Evolutionary conservation across 1,140 invertebrate genomes (phyloP), one percentile per base, ranked within the genome.

Genomic region (Acromyrmex heyeri): DNA sequence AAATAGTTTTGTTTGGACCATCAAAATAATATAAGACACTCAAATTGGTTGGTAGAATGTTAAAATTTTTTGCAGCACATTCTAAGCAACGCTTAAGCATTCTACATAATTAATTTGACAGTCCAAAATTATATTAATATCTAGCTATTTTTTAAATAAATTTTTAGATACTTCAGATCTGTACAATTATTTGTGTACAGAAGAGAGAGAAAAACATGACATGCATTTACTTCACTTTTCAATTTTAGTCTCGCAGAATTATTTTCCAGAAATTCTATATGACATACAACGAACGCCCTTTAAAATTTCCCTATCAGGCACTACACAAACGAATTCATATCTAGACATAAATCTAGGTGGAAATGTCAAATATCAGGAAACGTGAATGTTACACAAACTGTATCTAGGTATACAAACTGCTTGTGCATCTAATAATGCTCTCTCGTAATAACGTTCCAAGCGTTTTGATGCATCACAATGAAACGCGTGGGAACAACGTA

Each of bases 281-380:
- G 18, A 78, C 12, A 10, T 14, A 8, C 12, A 5, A 16, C 14
- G 48, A 16, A 8, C 12, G 12, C 3, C 14, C 24, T 30, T 30
- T 4, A 10, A 62, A 77, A 65, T 44, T 55, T 6, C 30, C 0
- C 16, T 34, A 18, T 50, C 27, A 50, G 8, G 14, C 16, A 64
- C 34, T 34, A 12, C 8, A 65, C 12, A 48, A 18, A 62, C 5
- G 53, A 76, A 76, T 76, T 57, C 38, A 14, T 30, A 34, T 78
- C 61, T 65, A 16, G 44, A 78, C 27, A 21, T 4, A 24, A 65
- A 53, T 78, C 18, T 65, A 38, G n/a, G 7, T 34, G 30, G 7
- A 53, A 67, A 67, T 67, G 76, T 67, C 61, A 67, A 67, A 53
- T 67, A 79, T 30, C 44, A 30, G 10, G n/a, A 67, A 67, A 53